These are phyloP conservation scores for Lithophane socia DNA, from an alignment of 2,888 invertebrate species.

Conservation along the genomic window DNA sequence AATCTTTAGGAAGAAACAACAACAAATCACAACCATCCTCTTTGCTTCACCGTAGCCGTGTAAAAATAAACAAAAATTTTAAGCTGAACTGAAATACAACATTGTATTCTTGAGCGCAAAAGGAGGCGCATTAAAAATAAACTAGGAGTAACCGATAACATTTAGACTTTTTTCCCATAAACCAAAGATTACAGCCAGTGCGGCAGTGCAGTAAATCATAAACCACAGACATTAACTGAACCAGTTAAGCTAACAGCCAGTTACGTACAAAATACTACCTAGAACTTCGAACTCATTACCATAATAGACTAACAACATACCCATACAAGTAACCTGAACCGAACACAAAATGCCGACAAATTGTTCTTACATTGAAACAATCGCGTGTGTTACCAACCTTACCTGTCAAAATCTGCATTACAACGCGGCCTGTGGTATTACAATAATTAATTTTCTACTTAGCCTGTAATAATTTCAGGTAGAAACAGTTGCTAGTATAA, in stretches of 20 bases:
- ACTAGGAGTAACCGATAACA: slow-evolving; percentile 21
- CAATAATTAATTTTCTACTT: slow-evolving; percentile 72
- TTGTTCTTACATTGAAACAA: slow-evolving; percentile 37
- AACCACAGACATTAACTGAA: slow-evolving; percentile 23
- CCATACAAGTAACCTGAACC: slow-evolving; percentile 36
- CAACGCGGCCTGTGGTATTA: slow-evolving; percentile 55
- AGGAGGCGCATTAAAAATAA: slow-evolving; percentile 30
- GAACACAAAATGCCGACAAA: slow-evolving; percentile 56
- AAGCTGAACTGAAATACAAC: background rate
- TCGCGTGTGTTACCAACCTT: slow-evolving; percentile 57
- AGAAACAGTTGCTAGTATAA: slow-evolving; percentile 70
- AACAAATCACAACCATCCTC: too few relatives aligned
- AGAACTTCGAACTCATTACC: slow-evolving; percentile 39
- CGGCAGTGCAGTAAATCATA: slow-evolving; percentile 39
- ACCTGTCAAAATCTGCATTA: slow-evolving; percentile 71
- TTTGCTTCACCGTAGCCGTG: too few relatives aligned
- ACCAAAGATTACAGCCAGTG: slow-evolving; percentile 22
- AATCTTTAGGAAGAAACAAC: too few relatives aligned
- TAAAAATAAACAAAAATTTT: too few relatives aligned
- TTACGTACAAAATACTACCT: slow-evolving; percentile 37
- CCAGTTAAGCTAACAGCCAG: slow-evolving; percentile 16
- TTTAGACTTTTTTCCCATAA: slow-evolving; percentile 5
- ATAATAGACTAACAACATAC: slow-evolving; percentile 53
- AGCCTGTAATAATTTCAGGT: slow-evolving; percentile 69
- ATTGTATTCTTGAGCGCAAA: background rate